Evolutionary conservation across 2,113 vertebrate species (phyloP), one percentile per base, ranked within the genome.

Genomic region (Panthera tigris): DNA sequence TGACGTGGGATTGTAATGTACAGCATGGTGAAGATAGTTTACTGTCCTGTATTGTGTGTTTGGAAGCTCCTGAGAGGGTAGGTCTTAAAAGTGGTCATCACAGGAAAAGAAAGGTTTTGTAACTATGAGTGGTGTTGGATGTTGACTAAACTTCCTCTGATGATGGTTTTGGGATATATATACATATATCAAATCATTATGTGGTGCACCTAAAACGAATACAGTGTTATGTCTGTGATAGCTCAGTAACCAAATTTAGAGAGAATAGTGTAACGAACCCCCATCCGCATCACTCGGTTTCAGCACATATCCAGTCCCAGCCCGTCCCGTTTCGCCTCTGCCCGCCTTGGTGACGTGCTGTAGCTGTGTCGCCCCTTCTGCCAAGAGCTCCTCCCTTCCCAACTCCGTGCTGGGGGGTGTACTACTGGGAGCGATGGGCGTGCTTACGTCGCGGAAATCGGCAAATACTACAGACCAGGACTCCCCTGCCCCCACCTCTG

Each of bases 311-410:
- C 55, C 23, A 29, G 11, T 66, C 1, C 0, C 10, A 25, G 7
- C 18, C 39, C 1, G 0, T 27, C 55, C 21, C 41, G 21, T 45
- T 73, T 39, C 1, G 4, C 31, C n/a, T 41, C 29, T 31, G 7
- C 3, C 15, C 8, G 0, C 36, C 0, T 8, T 19, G 3, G 36
- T 11, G 48, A 12, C 36, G 33, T 23, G 33, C 23, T 19, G 55
- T 25, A n/a, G 16, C 48, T 14, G 5, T 12, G 25, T 79, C 2
- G 6, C 31, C 33, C 13, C 41, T 11, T 21, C 66, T 55, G 65
- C 36, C 39, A 23, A 65, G 41, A 50, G 14, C 71, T 12, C 10
- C 4, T 86, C 65, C 31, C 31, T 45, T 79, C 36, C 80, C 79
- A 79, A 12, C 10, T 65, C 52, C 36, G 13, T 5, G 1, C 25